Evolutionary conservation across 2,888 invertebrate species (phyloP).

Genomic region (Patella caerulea): DNA sequence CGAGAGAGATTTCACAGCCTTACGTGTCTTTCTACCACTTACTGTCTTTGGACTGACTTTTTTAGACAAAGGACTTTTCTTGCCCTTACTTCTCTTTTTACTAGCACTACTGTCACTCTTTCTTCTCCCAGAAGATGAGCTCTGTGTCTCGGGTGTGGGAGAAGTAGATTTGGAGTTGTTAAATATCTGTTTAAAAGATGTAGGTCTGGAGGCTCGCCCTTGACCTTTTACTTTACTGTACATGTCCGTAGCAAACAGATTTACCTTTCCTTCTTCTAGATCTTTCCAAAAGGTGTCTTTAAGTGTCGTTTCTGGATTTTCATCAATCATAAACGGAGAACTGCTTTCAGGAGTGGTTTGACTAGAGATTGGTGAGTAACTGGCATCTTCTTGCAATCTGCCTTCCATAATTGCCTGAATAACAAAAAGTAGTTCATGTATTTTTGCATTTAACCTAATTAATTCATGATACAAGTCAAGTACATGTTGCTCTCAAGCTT

Average conservation of each 20-base stretch:
- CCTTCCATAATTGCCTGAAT: slow-evolving; percentile 51
- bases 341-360: slow-evolving; percentile 17
- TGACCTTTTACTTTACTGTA: slow-evolving; percentile 69
- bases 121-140: background rate
- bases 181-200: slow-evolving; percentile 34
- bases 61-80: slow-evolving; percentile 17
- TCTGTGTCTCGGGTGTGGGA: background rate
- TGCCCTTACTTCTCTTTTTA: slow-evolving; percentile 20
- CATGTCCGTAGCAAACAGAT: slow-evolving; percentile 68
- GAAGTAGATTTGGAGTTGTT: slow-evolving; percentile 6
- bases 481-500: too few species aligned
- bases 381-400: slow-evolving; percentile 27
- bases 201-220: slow-evolving; percentile 51
- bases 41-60: slow-evolving; percentile 17
- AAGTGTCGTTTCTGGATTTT: slow-evolving; percentile 45
- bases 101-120: slow-evolving; percentile 4
- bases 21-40: slow-evolving; percentile 16
- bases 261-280: slow-evolving; percentile 68
- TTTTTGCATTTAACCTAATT: background rate
- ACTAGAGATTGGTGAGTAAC: slow-evolving; percentile 22
- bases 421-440: background rate
- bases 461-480: too few species aligned
- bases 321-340: slow-evolving; percentile 11
- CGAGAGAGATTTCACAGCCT: background rate
- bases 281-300: slow-evolving; percentile 71